Evolutionary conservation across 2,113 vertebrate genomes (phyloP).

Genomic region (Clarias batrachus): DNA sequence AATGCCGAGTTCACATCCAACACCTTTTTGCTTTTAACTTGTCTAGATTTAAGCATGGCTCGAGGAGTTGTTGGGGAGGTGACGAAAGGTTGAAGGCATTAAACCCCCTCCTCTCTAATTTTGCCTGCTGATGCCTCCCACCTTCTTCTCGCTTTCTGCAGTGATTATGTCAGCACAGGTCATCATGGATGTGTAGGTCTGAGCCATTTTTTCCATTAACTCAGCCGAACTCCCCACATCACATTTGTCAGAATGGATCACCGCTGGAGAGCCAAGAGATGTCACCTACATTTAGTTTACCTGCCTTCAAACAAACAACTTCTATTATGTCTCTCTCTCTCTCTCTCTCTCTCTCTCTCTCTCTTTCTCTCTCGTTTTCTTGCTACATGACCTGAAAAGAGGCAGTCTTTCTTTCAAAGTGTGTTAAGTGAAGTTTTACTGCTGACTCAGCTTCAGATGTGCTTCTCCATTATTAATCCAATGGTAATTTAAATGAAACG

Average conservation of each 20-base stretch:
- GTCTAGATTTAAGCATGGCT: conserved; percentile 35
- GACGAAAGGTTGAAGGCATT: conserved; percentile 8
- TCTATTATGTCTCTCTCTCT: conserved; percentile 29
- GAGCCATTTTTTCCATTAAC: conserved; percentile 37
- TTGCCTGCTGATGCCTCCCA: neutral
- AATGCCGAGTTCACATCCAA: conserved; percentile 49
- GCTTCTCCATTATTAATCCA: conserved; percentile 45
- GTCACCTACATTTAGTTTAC: conserved; percentile 48
- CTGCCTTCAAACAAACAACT: conserved; percentile 46
- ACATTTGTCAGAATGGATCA: conserved; percentile 48
- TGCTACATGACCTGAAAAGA: conserved; percentile 36
- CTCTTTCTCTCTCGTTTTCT: neutral
- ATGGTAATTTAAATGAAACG: conserved; percentile 45
- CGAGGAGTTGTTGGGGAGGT: conserved; percentile 2
- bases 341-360: conserved; percentile 3
- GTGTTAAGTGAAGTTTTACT: conserved; percentile 48
- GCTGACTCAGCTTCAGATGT: conserved; percentile 42
- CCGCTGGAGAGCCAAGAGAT: conserved; percentile 19
- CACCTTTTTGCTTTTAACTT: conserved; percentile 50
- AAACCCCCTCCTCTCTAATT: conserved; percentile 6
- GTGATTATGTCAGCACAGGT: conserved; percentile 38
- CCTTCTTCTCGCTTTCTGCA: neutral
- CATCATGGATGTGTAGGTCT: conserved; percentile 34
- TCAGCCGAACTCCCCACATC: conserved; percentile 10
- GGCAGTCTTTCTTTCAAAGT: conserved; percentile 31